phyloP scores from a whole-genome alignment of 1,140 invertebrate genomes.

The Nephila pilipes region DNA sequence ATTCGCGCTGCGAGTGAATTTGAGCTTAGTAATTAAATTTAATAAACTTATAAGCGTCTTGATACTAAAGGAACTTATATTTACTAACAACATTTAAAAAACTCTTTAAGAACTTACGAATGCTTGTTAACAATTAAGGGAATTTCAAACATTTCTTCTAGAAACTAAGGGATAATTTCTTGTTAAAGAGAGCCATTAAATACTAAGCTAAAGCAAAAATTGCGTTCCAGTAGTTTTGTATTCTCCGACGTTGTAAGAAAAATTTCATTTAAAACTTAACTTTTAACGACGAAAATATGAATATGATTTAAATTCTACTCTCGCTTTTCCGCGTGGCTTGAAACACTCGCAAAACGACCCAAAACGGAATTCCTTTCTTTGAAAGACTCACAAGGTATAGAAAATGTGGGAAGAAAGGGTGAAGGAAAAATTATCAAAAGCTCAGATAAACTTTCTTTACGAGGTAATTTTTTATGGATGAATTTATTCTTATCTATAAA shows the following conservation, averaged over 20 bases:
- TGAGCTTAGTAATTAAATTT: not conserved
- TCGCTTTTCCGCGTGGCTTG: not conserved
- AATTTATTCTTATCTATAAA: constrained; percentile 43
- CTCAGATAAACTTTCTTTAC: not conserved
- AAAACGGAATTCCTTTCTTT: not conserved
- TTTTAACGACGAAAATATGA: not conserved
- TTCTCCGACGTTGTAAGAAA: not conserved
- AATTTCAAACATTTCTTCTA: not conserved
- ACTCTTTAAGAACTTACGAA: not conserved
- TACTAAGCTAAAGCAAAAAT: not conserved
- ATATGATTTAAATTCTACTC: not conserved
- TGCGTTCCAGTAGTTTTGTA: not conserved
- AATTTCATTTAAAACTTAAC: not conserved
- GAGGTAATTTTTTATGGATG: constrained; percentile 4
- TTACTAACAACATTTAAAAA: not conserved
- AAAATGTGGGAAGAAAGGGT: not conserved
- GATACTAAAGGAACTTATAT: not conserved
- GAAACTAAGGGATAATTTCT: not conserved
- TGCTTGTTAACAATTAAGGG: not conserved
- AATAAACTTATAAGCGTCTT: not conserved
- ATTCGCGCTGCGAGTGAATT: too few species aligned
- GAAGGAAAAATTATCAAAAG: not conserved
- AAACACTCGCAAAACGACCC: not conserved
- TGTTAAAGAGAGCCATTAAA: not conserved
- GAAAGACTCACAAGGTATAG: not conserved